Base-by-base conservation (phyloP, 2,113 vertebrate genomes). In the Gavia stellata region DNA sequence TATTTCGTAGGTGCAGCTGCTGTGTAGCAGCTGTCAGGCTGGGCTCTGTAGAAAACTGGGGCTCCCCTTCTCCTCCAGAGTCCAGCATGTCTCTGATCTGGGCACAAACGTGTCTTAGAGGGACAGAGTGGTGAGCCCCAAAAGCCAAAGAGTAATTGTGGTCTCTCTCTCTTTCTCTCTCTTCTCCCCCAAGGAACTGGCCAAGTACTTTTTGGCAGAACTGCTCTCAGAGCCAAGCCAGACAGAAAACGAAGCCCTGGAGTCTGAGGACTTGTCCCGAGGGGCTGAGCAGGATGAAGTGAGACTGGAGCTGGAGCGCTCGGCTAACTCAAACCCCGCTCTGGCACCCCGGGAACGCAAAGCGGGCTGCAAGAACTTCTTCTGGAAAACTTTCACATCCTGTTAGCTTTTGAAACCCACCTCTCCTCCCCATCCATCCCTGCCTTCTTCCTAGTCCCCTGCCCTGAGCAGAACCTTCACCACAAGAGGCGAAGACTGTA, bases 301-400 rank as follows among this genome's bases (percentile, higher is more conserved):
- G 94, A 98, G 98, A 62, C 70, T 99, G 90, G 99, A 99, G 71
- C 98, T 99, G 95, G 99, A 99, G 94, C 98, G 99, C 50, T 98
- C 99, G 17, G 98, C 98, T 59, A 98, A 98, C 90, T 97, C 98
- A 36, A 99, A 98, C 81, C 98, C 99, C 0, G 98, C 99, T 66
- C 97, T 99, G 94, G 98, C 98, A 9, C 99, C 99, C 42, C 98
- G 99, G 50, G 99, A 99, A 97, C 99, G 99, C 94, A 99, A 99
- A 97, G 99, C 99, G 0, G 99, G 99, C 70, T 99, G 99, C 99
- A 99, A 99, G 98, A 99, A 99, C 97, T 99, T 99, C 99, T 99
- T 99, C 98, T 99, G 99, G 99, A 99, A 99, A 98, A 99, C 99
- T 12, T 99, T 99, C 98, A 99, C 99, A 52, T 99, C 99, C 94